Evolutionary conservation across 2,113 vertebrate genomes (phyloP).

Genomic region (Erinaceus europaeus): DNA sequence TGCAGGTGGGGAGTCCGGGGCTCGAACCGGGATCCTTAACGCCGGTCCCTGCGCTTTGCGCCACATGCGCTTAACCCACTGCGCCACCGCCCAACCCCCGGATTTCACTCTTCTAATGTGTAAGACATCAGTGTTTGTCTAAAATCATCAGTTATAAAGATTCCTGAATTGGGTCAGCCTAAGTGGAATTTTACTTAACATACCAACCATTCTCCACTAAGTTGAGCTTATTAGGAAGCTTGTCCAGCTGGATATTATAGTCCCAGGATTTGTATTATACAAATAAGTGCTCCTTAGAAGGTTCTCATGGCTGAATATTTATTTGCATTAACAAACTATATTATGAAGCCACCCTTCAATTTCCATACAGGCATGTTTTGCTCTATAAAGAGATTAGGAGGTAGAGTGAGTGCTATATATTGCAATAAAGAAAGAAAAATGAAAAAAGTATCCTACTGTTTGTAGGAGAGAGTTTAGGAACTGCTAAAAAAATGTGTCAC

Average conservation of each 20-base stretch:
- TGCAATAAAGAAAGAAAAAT: accelerated
- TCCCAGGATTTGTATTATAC: neutral
- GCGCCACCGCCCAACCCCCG: too few relatives aligned
- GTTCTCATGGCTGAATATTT: neutral
- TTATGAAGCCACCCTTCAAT: neutral
- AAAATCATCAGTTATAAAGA: neutral
- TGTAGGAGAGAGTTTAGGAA: neutral
- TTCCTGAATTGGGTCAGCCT: neutral
- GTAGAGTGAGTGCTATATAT: neutral
- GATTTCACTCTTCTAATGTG: neutral
- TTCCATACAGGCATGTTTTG: neutral
- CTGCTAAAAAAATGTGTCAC: neutral
- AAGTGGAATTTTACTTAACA: neutral
- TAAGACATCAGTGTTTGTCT: neutral
- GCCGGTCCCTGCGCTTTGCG: too few relatives aligned
- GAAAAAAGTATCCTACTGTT: too few relatives aligned
- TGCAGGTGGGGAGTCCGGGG: too few relatives aligned
- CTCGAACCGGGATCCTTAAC: too few relatives aligned
- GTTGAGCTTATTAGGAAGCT: neutral
- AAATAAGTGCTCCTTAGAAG: neutral
- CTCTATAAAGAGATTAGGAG: neutral
- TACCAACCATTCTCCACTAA: neutral
- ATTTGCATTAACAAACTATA: neutral
- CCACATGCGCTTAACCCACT: too few relatives aligned
- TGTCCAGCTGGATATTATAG: neutral